Evolutionary conservation across 2,797 vertebrate species (phyloP), one percentile per base, ranked within the genome.

Genomic region (Poeciliopsis paucimaculata): DNA sequence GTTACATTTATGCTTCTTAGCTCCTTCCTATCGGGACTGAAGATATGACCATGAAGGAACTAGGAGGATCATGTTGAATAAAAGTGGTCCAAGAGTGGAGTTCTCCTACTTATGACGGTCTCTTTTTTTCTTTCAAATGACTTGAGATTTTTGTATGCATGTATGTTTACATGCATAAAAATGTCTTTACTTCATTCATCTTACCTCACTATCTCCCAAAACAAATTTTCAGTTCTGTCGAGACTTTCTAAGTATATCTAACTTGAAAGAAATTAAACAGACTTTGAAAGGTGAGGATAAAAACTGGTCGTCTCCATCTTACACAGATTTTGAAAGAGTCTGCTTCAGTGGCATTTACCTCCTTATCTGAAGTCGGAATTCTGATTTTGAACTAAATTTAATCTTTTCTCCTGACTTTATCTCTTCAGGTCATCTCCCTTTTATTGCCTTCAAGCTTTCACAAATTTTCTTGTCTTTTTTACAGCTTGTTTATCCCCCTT

Each of bases 401-500:
- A 8, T 71, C 23, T 16, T 72, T 76, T 49, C 12, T 41, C 76
- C 71, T 76, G 49, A 78, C 75, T 70, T 76, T 1, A 41, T 80
- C 28, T 73, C 68, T 62, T 75, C 36, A 34, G 41, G 43, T 74
- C 36, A 26, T 83, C 64, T 84, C 77, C n/a, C 75, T 86, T 77
- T 81, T 76, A 73, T 79, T 1, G 2, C 71, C 78, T 41, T 76
- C 77, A 87, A 85, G 64, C 73, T 36, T 77, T 34, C 51, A 62
- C 77, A 82, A 57, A 82, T 87, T 72, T 82, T 76, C 47, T 41
- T 57, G 16, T 76, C 46, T 60, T 62, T 62, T 70, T 77, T 64
- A 57, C 72, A 49, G 51, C 75, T 41, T 83, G 16, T 87, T 80
- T 86, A 73, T 74, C 7, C 6, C 60, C 62, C 66, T 78, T 83